A percentile compares a stretch with the other conserved stretches of the same genome.
phyloP scores from a whole-genome alignment of 1,140 invertebrate species.

The Magallana gigas region DNA sequence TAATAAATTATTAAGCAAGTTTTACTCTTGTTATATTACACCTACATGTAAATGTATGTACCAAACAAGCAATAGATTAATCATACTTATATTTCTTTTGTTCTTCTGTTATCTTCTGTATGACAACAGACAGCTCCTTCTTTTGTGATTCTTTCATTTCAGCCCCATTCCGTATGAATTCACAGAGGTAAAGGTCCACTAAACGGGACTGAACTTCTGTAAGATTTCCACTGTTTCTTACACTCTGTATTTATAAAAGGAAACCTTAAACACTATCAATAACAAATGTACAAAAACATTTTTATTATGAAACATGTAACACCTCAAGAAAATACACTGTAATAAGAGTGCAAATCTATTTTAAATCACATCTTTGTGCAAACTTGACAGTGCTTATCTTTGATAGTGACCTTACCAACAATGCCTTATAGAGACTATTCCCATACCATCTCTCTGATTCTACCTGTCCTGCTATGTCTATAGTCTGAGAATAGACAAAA shows the following conservation, averaged over 20 bases:
- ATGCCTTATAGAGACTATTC: slow-evolving; percentile 9
- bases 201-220: slow-evolving; percentile 7
- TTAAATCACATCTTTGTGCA: no score
- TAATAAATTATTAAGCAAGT: no score
- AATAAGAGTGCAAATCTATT: no score
- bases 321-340: no score
- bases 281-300: no score
- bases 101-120: background rate
- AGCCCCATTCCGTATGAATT: slow-evolving; percentile 5
- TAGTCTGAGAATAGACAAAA: background rate
- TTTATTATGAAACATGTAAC: no score
- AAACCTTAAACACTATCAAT: no score
- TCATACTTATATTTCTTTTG: background rate
- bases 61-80: background rate
- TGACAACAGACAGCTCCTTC: background rate
- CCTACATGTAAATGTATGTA: no score
- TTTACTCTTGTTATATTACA: no score
- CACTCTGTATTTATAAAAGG: background rate
- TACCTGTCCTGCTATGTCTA: background rate
- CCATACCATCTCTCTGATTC: slow-evolving; percentile 29
- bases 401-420: background rate
- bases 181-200: slow-evolving; percentile 2
- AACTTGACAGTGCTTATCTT: no score
- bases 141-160: slow-evolving; percentile 5
- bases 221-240: background rate